A percentile compares a stretch with the other conserved stretches of the same genome.
These are phyloP conservation scores for Aplodontia rufa DNA, from an alignment of 2,113 vertebrate genomes.

Conservation along the genomic window DNA sequence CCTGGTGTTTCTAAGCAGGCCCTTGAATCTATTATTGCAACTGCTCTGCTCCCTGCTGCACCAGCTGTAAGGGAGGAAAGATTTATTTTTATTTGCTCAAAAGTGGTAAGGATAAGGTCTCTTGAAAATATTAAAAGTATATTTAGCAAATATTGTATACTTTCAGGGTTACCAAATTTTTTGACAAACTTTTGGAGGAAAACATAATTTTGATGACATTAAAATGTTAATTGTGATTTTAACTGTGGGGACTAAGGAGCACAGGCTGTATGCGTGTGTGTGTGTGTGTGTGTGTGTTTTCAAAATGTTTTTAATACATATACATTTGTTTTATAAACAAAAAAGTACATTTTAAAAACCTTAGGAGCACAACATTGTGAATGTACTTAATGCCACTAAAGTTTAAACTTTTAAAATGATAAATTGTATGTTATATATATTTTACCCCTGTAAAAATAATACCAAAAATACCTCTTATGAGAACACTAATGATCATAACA, in stretches of 20 bases:
- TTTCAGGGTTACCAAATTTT: slow-evolving; percentile 5
- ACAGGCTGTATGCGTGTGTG: background rate
- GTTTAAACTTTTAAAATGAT: background rate
- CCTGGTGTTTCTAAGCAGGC: background rate
- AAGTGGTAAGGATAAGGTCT: background rate
- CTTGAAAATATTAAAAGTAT: background rate
- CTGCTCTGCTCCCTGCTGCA: background rate
- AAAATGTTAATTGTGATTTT: background rate
- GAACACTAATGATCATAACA: background rate
- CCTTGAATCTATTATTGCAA: background rate
- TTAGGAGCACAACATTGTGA: background rate
- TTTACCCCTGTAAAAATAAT: background rate
- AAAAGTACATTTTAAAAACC: background rate
- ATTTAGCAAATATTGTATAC: background rate
- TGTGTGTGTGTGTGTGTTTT: background rate
- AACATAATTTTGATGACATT: background rate
- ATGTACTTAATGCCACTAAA: background rate
- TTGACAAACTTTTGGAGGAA: background rate
- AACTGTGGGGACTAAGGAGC: background rate
- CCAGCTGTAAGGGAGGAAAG: background rate
- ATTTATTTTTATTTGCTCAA: background rate
- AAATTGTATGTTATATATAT: background rate
- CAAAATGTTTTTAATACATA: background rate
- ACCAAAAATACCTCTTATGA: background rate
- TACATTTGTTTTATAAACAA: background rate